Evolutionary conservation across 2,888 invertebrate species (phyloP), one percentile per base, ranked within the genome.

Genomic region (Epicampocera succincta): DNA sequence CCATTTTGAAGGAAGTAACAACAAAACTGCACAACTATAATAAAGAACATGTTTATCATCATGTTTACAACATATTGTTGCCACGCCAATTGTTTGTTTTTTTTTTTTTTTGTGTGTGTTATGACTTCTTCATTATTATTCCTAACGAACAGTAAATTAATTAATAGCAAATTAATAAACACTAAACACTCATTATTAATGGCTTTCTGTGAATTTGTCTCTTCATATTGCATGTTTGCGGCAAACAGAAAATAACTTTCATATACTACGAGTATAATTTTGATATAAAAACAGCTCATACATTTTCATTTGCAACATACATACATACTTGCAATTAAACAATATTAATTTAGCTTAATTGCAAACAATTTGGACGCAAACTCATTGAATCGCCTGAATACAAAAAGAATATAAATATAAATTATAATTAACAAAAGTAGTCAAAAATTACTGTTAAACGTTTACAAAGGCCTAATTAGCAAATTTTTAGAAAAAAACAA

Each of bases 261-360:
- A 48, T 11, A 58, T 25, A 48, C 19, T 17, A 3, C 8, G 2
- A 25, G 29, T 33, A 33, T 25, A 25, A 2, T 3, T 25, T 3
- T 21, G 17, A 44, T n/a, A 38, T n/a, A 66, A 33, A 63, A n/a
- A 46, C 2, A 8, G 13, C 9, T 1, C 50, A 56, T 58, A 58
- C 9, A 56, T 69, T 63, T 71, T 42, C 25, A 72, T 60, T 60
- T 78, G 65, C 50, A 42, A 58, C 33, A 58, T 65, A 38, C 61
- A 61, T 44, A 58, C 33, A 58, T 65, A 38, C 61, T 69, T 44
- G 21, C 25, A 13, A 54, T 46, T 46, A 63, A 77, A 77, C 58
- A 77, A 46, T 46, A 46, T 68, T 68, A 79, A 79, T 73, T 79
- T 52, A 17, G 46, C 60, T 19, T 73, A 79, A 79, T 73, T 79